phyloP scores from a whole-genome alignment of 2,888 invertebrate genomes.

The Helleia helle region DNA sequence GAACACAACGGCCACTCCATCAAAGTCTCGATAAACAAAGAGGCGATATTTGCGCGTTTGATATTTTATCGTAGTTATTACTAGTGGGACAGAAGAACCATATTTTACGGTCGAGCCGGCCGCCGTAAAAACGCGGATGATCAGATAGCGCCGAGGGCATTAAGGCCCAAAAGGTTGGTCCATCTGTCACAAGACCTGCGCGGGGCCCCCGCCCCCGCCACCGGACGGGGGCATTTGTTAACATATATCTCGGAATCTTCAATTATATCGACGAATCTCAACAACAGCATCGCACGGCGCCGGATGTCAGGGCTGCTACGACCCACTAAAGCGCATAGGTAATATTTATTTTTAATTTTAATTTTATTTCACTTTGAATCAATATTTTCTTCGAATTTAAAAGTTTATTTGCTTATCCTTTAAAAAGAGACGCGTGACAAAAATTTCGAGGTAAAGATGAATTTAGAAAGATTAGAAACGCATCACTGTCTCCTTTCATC shows the following conservation, averaged over 20 bases:
- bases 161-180: constrained; percentile 53
- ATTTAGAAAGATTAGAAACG: too few species aligned
- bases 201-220: constrained; percentile 66
- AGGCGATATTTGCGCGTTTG: constrained; percentile 2
- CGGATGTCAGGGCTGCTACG: too few species aligned
- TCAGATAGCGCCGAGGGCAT: constrained; percentile 41
- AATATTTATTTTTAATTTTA: too few species aligned
- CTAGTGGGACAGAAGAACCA: constrained; percentile 6
- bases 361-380: too few species aligned
- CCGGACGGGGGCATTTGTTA: constrained; percentile 50
- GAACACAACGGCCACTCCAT: neutral
- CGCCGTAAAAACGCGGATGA: constrained; percentile 30
- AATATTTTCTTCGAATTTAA: too few species aligned
- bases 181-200: constrained; percentile 63
- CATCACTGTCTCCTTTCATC: too few species aligned
- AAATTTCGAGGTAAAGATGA: too few species aligned
- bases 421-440: too few species aligned
- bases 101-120: constrained; percentile 8
- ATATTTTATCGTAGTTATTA: constrained; percentile 8
- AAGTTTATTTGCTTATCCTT: too few species aligned
- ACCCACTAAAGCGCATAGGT: too few species aligned
- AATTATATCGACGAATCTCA: constrained; percentile 31
- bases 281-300: too few species aligned
- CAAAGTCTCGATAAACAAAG: constrained; percentile 3
- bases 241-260: constrained; percentile 55